A percentile compares a stretch with the other conserved stretches of the same genome.
These are phyloP conservation scores for Drepana falcataria DNA, from an alignment of 2,888 invertebrate species.

Conservation along the genomic window DNA sequence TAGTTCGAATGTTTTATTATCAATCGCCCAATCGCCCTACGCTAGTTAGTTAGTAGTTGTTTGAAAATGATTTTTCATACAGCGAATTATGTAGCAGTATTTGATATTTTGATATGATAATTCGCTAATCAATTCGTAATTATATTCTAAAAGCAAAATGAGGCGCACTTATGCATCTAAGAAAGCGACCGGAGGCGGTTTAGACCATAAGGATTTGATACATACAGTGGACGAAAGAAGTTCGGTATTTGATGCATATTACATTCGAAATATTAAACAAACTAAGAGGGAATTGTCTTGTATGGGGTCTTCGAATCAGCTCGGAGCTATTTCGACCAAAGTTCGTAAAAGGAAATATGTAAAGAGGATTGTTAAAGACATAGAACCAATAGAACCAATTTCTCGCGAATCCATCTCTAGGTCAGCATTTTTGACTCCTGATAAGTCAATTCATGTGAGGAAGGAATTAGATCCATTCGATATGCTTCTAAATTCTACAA, in stretches of 20 bases:
- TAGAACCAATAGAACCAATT: conserved; percentile 21
- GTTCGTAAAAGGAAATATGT: conserved; percentile 66
- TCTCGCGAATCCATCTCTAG: conserved; percentile 26
- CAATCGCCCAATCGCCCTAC: too few species aligned
- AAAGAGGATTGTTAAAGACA: conserved; percentile 54
- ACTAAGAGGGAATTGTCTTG: conserved; percentile 60
- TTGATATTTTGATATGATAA: too few species aligned
- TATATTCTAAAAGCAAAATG: conserved; percentile 28
- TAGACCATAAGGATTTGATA: conserved; percentile 54
- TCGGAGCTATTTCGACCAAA: conserved; percentile 40
- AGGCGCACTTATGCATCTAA: conserved; percentile 61
- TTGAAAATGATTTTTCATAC: neutral
- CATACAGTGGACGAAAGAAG: conserved; percentile 51
- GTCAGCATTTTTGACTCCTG: conserved; percentile 57
- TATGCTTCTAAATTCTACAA: conserved; percentile 51
- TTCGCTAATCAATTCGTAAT: too few species aligned
- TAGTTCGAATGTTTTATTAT: too few species aligned
- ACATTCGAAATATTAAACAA: conserved; percentile 68
- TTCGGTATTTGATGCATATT: conserved; percentile 64
- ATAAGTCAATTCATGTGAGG: conserved; percentile 65
- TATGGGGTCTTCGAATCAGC: conserved; percentile 39
- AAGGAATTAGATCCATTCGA: conserved; percentile 62
- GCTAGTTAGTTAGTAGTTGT: neutral
- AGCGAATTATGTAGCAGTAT: neutral
- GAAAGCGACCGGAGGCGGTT: conserved; percentile 43